Conservation (phyloP, 2,797 vertebrate species). For the Halcyon leucocephala region DNA sequence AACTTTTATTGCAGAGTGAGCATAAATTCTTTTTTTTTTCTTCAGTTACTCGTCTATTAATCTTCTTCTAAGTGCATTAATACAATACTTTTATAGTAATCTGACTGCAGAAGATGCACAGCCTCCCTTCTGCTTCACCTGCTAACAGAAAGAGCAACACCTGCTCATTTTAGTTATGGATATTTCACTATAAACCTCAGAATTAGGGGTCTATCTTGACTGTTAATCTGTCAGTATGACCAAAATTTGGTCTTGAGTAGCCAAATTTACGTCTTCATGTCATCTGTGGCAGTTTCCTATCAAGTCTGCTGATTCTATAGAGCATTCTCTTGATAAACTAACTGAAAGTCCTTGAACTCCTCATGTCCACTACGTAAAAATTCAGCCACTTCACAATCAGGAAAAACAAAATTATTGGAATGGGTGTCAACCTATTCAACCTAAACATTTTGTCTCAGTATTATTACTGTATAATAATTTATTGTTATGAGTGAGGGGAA, state of each 20-base stretch:
- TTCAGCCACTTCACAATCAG: not conserved
- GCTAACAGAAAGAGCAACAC: not conserved
- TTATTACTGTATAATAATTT: not conserved
- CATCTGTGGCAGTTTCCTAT: not conserved
- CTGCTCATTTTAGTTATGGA: not conserved
- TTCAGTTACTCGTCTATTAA: not conserved
- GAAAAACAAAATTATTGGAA: not conserved
- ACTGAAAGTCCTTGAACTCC: not conserved
- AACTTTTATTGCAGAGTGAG: not conserved
- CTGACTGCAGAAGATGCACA: accelerated
- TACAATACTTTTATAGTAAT: not conserved
- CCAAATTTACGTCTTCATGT: not conserved
- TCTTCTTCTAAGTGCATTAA: not conserved
- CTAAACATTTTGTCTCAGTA: not conserved
- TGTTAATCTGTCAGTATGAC: not conserved
- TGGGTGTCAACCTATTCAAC: not conserved
- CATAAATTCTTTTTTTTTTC: not conserved
- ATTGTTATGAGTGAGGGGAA: not conserved
- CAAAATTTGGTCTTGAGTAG: not conserved
- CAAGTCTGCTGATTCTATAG: not conserved
- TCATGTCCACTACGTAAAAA: not conserved
- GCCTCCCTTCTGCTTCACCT: not conserved
- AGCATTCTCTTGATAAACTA: not conserved
- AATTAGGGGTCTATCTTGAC: not conserved
- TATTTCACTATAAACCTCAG: not conserved